Base-by-base conservation (phyloP, 2,888 invertebrate species). In the Operophtera brumata region DNA sequence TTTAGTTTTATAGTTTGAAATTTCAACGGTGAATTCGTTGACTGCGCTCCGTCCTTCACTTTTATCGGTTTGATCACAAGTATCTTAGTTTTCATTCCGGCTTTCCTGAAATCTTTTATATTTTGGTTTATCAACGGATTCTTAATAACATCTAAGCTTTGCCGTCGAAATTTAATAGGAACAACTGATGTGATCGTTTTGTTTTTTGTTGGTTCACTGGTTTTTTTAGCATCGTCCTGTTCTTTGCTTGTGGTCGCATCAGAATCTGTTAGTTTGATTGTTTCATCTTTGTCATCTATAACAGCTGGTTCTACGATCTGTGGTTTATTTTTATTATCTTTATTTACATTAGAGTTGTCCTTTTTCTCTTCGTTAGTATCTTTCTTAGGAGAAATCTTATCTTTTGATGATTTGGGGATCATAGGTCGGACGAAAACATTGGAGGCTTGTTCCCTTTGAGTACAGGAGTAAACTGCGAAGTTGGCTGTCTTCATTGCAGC, bases 261-360 rank as follows among this genome's bases (percentile, higher is more conserved):
- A 39, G 53, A 44, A 35, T 11, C 54, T 3, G 8, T 11, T 40
- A 25, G 9, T 44, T 26, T 2, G 11, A 13, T 43, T 10, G 1
- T 37, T 13, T 45, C 53, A 32, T 41, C 13, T 25, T 55, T 66
- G 51, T 67, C 70, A 1, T 39, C 28, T 26, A 46, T 49, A 7
- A 41, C 30, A 10, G 11, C 26, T 10, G 40, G 5, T 47, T 39
- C 20, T 11, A 41, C 48, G 20, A 7, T 11, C 11, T 12, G 30
- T 12, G 47, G 9, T 48, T 46, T 57, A 35, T 20, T 52, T 26
- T 46, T 48, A 35, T 57, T 32, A 49, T 78, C 74, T 97, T 56
- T 97, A 94, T 83, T 96, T 95, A 84, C 96, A 96, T 66, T 96
- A 94, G 71, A 91, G 6, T 10, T 58, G 91, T 69, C 92, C 96